phyloP scores from a whole-genome alignment of 1,140 invertebrate species.

The Drosophila cardini region DNA sequence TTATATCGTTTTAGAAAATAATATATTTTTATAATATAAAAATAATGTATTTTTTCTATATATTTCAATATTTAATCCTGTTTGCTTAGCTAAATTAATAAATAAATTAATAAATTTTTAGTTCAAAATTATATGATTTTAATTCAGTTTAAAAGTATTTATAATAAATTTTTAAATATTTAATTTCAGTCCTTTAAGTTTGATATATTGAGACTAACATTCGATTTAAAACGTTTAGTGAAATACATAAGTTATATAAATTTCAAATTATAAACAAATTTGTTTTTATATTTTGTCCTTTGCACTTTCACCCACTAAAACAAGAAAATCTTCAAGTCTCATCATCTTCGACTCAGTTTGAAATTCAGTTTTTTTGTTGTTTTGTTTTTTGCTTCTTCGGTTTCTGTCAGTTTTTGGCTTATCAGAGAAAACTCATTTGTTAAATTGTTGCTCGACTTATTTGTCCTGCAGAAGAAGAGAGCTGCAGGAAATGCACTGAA shows the following conservation, averaged over 20 bases:
- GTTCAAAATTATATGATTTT: neutral
- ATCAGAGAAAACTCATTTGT: constrained; percentile 76
- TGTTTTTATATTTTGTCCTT: neutral
- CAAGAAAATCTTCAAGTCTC: neutral
- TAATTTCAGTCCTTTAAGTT: no score
- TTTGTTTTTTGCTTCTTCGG: neutral
- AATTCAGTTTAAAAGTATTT: neutral
- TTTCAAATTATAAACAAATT: neutral
- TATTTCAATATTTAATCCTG: no score
- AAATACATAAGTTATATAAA: no score
- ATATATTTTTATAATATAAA: no score
- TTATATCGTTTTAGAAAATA: no score
- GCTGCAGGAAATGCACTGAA: constrained; percentile 39
- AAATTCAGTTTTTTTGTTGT: constrained; percentile 2
- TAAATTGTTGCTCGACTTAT: constrained; percentile 73
- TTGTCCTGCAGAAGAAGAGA: constrained; percentile 52
- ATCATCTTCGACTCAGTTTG: constrained; percentile 3
- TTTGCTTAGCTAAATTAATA: no score
- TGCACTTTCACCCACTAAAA: neutral
- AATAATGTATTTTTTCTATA: no score
- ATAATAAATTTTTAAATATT: neutral
- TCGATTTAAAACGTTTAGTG: no score
- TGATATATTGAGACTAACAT: no score
- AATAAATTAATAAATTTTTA: neutral
- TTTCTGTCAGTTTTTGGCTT: constrained; percentile 50